phyloP scores from a whole-genome alignment of 2,797 vertebrate genomes.

The Schizopygopsis malacanthus region DNA sequence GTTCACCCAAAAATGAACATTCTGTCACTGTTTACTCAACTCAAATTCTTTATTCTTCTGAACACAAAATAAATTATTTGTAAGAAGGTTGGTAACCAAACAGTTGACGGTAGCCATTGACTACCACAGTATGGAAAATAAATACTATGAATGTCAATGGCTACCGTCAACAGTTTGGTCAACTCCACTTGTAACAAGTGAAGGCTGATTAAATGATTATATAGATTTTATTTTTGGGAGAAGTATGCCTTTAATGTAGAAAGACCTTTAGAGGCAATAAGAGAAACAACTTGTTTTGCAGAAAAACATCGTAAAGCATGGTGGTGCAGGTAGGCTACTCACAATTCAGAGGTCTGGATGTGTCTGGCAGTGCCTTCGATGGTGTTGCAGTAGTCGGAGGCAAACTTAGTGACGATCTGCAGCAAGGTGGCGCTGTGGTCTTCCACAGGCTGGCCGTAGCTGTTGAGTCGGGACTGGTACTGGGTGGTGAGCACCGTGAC shows the following conservation, averaged over 20 bases:
- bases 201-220: background rate
- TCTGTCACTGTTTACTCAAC: background rate
- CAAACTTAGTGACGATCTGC: constrained; percentile 88
- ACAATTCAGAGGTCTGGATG: constrained; percentile 87
- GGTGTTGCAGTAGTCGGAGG: constrained; percentile 85
- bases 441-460: constrained; percentile 84
- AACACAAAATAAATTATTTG: too few relatives aligned
- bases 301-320: background rate
- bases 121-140: background rate
- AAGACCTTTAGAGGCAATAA: background rate
- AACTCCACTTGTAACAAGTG: too few relatives aligned
- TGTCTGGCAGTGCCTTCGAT: constrained; percentile 84
- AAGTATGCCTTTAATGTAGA: background rate
- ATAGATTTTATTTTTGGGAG: background rate
- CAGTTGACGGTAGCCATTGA: background rate
- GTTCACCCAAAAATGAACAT: background rate
- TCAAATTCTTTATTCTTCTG: too few relatives aligned
- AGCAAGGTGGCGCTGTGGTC: constrained; percentile 86
- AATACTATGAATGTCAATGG: background rate
- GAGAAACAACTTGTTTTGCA: background rate
- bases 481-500: constrained; percentile 81
- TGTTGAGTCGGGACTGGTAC: constrained; percentile 81
- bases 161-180: background rate
- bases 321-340: constrained; percentile 63
- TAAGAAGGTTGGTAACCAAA: too few relatives aligned